These are phyloP conservation scores for Heterodera filipjevi DNA, from an alignment of 2,888 invertebrate genomes.

Conservation along the genomic window DNA sequence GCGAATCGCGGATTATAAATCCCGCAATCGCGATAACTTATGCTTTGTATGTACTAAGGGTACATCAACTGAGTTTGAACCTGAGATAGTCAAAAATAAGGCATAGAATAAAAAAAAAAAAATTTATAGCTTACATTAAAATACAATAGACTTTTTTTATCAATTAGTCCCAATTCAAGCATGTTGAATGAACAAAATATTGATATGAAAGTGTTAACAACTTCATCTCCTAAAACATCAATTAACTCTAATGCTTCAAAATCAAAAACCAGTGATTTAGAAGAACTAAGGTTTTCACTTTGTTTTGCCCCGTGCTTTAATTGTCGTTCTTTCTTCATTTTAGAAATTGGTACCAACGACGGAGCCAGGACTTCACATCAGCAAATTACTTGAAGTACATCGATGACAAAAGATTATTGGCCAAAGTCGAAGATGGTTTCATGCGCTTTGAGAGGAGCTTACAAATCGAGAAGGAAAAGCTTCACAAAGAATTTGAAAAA, in stretches of 20 bases:
- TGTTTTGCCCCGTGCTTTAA: background rate
- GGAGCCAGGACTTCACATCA: conserved; percentile 21
- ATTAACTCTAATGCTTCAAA: background rate
- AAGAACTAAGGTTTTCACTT: background rate
- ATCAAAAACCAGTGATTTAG: background rate
- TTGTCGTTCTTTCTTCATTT: background rate
- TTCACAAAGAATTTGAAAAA: background rate
- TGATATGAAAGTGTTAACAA: background rate
- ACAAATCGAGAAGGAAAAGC: background rate
- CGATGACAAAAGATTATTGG: background rate
- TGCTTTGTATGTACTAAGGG: too few relatives aligned
- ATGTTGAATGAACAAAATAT: too few relatives aligned
- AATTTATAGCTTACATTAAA: too few relatives aligned
- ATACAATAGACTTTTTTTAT: too few relatives aligned
- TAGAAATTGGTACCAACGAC: conserved; percentile 21
- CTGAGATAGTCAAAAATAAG: too few relatives aligned
- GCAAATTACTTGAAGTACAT: conserved; percentile 19
- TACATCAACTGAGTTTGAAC: too few relatives aligned
- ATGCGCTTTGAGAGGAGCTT: conserved; percentile 1
- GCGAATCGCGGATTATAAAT: too few relatives aligned
- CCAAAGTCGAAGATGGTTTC: background rate
- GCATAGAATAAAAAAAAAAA: too few relatives aligned
- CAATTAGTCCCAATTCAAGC: too few relatives aligned
- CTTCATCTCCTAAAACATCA: background rate
- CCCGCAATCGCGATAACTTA: too few relatives aligned